A percentile compares a stretch with the other conserved stretches of the same genome.
phyloP scores from a whole-genome alignment of 2,888 invertebrate species.

The Ophraella communa region DNA sequence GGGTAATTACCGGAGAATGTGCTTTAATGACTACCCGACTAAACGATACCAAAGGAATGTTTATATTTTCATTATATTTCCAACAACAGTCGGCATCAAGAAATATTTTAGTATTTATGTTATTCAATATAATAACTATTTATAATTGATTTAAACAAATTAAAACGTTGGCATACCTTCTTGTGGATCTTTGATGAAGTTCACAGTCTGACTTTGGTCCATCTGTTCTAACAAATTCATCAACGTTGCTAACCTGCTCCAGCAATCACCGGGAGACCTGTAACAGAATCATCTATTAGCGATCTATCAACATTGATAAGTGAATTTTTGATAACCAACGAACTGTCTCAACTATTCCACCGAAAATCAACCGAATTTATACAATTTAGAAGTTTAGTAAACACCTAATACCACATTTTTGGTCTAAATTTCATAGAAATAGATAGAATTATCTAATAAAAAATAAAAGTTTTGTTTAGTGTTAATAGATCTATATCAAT shows the following conservation, averaged over 20 bases:
- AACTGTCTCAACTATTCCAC: neutral
- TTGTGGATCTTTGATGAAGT: conserved; percentile 52
- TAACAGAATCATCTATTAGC: conserved; percentile 35
- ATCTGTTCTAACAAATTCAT: conserved; percentile 77
- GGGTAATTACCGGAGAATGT: conserved; percentile 20
- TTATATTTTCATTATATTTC: neutral
- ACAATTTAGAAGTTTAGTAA: too few species aligned
- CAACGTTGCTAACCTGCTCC: conserved; percentile 78
- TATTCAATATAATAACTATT: neutral
- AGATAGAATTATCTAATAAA: too few species aligned
- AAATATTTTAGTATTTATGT: neutral
- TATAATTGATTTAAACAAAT: neutral
- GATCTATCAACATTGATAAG: neutral
- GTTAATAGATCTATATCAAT: too few species aligned
- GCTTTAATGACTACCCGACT: conserved; percentile 14
- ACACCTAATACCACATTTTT: too few species aligned
- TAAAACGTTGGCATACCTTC: conserved; percentile 59
- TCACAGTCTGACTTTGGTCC: conserved; percentile 63
- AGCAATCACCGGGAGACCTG: conserved; percentile 77
- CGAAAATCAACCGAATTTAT: neutral
- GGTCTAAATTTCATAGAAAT: too few species aligned
- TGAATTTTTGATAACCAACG: neutral
- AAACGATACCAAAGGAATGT: neutral
- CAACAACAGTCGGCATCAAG: neutral
- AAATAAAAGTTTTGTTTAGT: too few species aligned